Evolutionary conservation across 2,113 vertebrate species (phyloP), one percentile per base, ranked within the genome.

Genomic region (Oophaga pumilio): DNA sequence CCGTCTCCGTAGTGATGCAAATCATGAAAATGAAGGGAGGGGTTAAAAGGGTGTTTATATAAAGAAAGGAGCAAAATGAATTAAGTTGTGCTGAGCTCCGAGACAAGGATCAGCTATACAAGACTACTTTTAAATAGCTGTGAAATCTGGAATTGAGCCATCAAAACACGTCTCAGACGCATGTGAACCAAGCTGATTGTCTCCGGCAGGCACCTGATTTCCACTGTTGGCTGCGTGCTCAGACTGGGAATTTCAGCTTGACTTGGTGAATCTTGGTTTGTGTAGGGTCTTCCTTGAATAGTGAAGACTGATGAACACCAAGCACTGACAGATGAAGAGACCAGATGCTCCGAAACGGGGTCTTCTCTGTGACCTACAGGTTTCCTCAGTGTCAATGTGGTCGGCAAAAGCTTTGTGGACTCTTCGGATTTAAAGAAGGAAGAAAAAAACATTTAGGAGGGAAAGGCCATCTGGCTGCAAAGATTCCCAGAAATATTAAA

Each of bases 121-220:
- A 94, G 93, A 92, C 91, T 90, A 90, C 91, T 91, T 93, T 93
- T 94, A 92, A 94, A 92, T 91, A 93, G 93, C 92, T 93, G 92
- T 92, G 93, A 93, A 94, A 92, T 93, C 91, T 94, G 93, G 92
- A 94, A 92, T 92, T 91, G 91, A 93, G 92, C 93, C 93, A 93
- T 93, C 92, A 92, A 90, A 93, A 91, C 93, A 91, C 90, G 89
- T 91, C 90, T 91, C 91, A 91, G 87, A 74, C 90, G 92, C 92
- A 92, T 91, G 91, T 90, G 91, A 93, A 93, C 90, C 89, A 91
- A 91, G 90, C 85, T 90, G 92, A 92, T 92, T 93, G 92, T 92
- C 90, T 93, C 89, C 77, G 81, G 91, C 90, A 90, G 91, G 90
- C 92, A 92, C 91, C 93, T 93, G 92, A 93, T 91, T 89, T 73